phyloP scores from a whole-genome alignment of 2,888 invertebrate genomes.

The Leucophenga montana region DNA sequence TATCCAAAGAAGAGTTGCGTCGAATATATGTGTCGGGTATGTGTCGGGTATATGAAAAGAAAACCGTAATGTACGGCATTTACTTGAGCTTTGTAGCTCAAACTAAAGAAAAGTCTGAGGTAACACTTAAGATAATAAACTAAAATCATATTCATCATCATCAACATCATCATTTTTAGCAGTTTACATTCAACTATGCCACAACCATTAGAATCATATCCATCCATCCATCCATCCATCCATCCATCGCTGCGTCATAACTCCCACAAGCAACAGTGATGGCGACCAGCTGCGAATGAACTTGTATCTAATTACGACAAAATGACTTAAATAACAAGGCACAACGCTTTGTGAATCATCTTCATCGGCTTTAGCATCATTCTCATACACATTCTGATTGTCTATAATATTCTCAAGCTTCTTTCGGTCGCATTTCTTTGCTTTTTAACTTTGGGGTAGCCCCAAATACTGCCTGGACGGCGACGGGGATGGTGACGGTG shows the following conservation, averaged over 20 bases:
- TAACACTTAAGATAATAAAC: too few species aligned
- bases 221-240: too few species aligned
- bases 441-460: slow-evolving; percentile 24
- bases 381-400: too few species aligned
- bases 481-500: too few species aligned
- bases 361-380: not conserved
- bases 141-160: not conserved
- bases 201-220: not conserved
- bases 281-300: slow-evolving; percentile 10
- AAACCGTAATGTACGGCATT: too few species aligned
- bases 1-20: not conserved
- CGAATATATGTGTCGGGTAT: too few species aligned
- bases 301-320: slow-evolving; percentile 38
- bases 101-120: too few species aligned
- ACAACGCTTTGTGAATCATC: slow-evolving; percentile 2
- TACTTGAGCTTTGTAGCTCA: too few species aligned
- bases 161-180: not conserved
- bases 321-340: slow-evolving; percentile 42
- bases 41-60: too few species aligned
- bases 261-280: not conserved
- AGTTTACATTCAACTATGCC: too few species aligned
- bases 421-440: not conserved
- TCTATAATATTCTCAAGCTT: too few species aligned
- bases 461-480: slow-evolving; percentile 16
- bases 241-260: not conserved